Percentiles rank a stretch among this genome's conserved stretches.
Evolutionary conservation across 2,797 vertebrate genomes (phyloP).

Genomic region (Neosilurus mollespiculum): DNA sequence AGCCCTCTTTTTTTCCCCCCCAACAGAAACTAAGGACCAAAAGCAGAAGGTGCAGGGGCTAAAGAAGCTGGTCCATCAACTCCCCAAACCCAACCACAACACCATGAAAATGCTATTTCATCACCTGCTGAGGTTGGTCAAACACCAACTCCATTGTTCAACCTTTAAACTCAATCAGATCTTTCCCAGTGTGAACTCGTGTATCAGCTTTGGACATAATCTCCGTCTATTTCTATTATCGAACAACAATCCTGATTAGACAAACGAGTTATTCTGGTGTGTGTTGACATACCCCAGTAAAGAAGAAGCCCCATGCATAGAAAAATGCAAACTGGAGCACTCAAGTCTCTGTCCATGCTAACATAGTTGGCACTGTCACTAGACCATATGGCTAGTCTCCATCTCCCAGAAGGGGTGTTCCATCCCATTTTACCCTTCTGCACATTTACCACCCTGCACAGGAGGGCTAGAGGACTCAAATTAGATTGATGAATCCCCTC

Average conservation of each 20-base stretch:
- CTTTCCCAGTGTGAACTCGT: no score
- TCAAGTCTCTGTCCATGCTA: constrained; percentile 58
- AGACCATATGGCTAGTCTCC: constrained; percentile 65
- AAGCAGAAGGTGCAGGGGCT: constrained; percentile 74
- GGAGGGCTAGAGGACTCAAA: constrained; percentile 61
- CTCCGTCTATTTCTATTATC: not conserved
- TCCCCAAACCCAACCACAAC: constrained; percentile 87
- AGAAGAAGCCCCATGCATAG: not conserved
- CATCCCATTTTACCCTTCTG: constrained; percentile 61
- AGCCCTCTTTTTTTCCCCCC: constrained; percentile 56
- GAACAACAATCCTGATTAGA: not conserved
- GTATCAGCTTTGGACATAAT: not conserved
- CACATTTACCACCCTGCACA: constrained; percentile 64
- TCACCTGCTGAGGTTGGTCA: constrained; percentile 83
- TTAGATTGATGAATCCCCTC: constrained; percentile 61
- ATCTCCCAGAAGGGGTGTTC: constrained; percentile 63
- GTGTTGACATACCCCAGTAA: not conserved
- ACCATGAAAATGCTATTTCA: constrained; percentile 88
- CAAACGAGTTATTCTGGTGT: not conserved
- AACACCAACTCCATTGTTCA: not conserved
- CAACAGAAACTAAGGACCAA: constrained; percentile 80
- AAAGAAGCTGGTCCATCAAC: constrained; percentile 79
- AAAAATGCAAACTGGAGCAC: constrained; percentile 36
- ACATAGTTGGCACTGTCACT: constrained; percentile 58
- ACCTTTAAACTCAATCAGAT: not conserved